phyloP scores from a whole-genome alignment of 2,888 invertebrate species.

The Bombylius major region DNA sequence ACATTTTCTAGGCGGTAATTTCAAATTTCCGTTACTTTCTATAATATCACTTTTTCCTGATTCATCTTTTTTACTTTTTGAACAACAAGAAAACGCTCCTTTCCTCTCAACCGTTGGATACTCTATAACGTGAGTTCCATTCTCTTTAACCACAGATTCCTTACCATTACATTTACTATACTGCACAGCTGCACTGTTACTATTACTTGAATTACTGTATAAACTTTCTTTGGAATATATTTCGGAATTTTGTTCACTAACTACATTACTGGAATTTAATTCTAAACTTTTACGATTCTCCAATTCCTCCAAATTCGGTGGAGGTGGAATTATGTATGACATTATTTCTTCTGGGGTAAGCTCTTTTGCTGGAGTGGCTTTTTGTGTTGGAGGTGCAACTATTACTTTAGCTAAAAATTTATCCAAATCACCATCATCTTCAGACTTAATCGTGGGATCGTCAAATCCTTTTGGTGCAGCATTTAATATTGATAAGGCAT shows the following conservation, averaged over 20 bases:
- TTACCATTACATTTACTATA: background rate
- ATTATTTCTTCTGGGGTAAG: conserved; percentile 72
- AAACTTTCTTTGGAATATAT: conserved; percentile 34
- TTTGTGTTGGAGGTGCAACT: conserved; percentile 67
- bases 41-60: conserved; percentile 28
- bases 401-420: conserved; percentile 67
- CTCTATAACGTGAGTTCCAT: conserved; percentile 45
- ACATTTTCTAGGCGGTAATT: conserved; percentile 48
- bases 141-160: conserved; percentile 1
- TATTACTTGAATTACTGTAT: conserved; percentile 42
- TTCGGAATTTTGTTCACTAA: conserved; percentile 37
- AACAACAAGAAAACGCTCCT: conserved; percentile 60
- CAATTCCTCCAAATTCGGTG: conserved; percentile 45
- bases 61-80: conserved; percentile 43
- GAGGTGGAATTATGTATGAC: conserved; percentile 73
- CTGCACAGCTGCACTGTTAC: background rate
- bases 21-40: conserved; percentile 36
- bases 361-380: conserved; percentile 60
- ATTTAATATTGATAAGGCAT: conserved; percentile 56
- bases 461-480: conserved; percentile 65
- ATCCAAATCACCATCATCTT: conserved; percentile 49
- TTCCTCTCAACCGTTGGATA: conserved; percentile 61
- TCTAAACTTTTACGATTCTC: conserved; percentile 16
- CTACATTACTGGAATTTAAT: conserved; percentile 23
- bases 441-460: conserved; percentile 41